Conservation (phyloP, 2,797 vertebrate species). For the Muscicapa striata region DNA sequence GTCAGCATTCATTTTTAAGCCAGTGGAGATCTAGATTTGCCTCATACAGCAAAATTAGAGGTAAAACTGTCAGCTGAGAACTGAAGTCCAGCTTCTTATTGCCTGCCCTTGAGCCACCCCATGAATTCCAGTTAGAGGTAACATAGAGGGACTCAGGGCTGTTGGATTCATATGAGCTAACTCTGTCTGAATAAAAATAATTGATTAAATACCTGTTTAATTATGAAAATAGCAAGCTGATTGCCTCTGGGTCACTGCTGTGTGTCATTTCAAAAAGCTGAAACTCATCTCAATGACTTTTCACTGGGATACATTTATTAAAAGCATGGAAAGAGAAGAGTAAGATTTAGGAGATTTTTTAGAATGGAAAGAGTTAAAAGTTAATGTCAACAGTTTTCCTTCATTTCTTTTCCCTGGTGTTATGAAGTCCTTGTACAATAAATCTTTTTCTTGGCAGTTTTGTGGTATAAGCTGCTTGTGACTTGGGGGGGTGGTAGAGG, state of each 20-base stretch:
- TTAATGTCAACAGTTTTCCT: neutral
- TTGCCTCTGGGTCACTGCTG: neutral
- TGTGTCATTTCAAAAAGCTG: neutral
- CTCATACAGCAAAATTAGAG: neutral
- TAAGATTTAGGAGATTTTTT: neutral
- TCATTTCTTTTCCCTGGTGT: neutral
- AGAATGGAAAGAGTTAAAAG: neutral
- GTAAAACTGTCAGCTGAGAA: neutral
- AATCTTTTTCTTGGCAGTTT: neutral
- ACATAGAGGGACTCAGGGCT: neutral
- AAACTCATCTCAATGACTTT: neutral
- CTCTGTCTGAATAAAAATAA: neutral
- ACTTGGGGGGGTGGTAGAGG: neutral
- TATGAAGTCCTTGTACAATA: neutral
- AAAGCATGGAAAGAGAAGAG: neutral
- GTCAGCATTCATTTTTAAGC: neutral
- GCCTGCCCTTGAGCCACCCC: neutral
- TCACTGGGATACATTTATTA: neutral
- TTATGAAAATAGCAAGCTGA: neutral
- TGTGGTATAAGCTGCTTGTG: neutral
- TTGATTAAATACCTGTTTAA: neutral
- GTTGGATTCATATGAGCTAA: neutral
- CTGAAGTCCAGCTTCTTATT: neutral
- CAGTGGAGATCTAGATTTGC: neutral
- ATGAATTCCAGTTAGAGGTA: neutral